Conservation (phyloP, 2,113 vertebrate species). For the Terrapene triunguis region DNA sequence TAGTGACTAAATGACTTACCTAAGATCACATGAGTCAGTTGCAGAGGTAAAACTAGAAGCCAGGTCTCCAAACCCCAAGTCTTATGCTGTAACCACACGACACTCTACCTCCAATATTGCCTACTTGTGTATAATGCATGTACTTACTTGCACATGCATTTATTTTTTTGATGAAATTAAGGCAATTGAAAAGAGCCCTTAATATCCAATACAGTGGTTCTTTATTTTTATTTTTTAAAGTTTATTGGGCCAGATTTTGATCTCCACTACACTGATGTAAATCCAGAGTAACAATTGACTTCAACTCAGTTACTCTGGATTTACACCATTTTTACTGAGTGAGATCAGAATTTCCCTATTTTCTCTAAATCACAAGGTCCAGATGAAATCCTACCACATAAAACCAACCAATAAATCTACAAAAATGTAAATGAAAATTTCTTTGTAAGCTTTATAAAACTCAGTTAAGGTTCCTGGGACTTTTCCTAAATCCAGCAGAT, state of each 20-base stretch:
- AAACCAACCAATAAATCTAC: background rate
- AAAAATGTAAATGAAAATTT: background rate
- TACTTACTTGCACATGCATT: background rate
- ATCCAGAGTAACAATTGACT: background rate
- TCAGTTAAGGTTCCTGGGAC: background rate
- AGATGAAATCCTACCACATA: background rate
- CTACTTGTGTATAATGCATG: background rate
- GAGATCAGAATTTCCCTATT: background rate
- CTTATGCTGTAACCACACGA: background rate
- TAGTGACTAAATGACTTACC: background rate
- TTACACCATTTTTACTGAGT: background rate
- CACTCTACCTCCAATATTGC: background rate
- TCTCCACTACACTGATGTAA: background rate
- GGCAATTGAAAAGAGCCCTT: background rate
- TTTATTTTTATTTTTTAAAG: background rate
- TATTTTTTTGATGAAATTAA: background rate
- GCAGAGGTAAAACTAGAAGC: background rate
- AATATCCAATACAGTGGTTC: background rate
- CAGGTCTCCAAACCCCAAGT: background rate
- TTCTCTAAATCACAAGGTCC: background rate
- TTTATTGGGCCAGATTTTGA: background rate
- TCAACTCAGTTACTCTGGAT: background rate
- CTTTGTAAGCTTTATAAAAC: background rate
- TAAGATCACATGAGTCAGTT: background rate
- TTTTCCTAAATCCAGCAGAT: background rate